Conservation (phyloP, 2,888 invertebrate genomes). For the Lapara coniferarum region DNA sequence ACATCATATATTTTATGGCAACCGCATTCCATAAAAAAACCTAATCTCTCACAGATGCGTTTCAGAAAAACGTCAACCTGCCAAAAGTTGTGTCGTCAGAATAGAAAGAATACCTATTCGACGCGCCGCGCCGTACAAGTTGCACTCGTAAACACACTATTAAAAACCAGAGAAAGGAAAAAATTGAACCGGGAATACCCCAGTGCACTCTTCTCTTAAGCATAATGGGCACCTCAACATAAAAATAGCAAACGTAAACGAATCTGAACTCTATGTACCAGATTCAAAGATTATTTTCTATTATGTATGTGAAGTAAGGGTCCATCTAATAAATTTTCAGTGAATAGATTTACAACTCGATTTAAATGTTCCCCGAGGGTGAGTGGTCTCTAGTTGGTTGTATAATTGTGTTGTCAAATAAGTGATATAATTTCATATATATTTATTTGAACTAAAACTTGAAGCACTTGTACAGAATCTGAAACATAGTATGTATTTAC, state of each 20-base stretch:
- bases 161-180: constrained; percentile 53
- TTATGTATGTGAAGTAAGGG: constrained; percentile 31
- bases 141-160: background rate
- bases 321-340: constrained; percentile 40
- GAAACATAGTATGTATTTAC: background rate
- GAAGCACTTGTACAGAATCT: background rate
- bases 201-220: constrained; percentile 43
- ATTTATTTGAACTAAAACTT: background rate
- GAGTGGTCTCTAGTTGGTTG: constrained; percentile 43
- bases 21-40: constrained; percentile 2
- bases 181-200: constrained; percentile 58
- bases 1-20: too few relatives aligned
- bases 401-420: constrained; percentile 41
- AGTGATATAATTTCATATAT: background rate
- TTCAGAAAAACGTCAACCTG: constrained; percentile 1
- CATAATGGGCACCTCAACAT: constrained; percentile 29
- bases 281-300: constrained; percentile 34
- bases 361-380: constrained; percentile 53
- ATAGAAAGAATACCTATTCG: background rate
- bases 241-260: constrained; percentile 32
- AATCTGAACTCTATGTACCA: constrained; percentile 36
- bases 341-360: constrained; percentile 56
- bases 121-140: background rate
- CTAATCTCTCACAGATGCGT: background rate
- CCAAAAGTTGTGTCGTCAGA: background rate